Conservation (phyloP, 2,113 vertebrate genomes). For the Aegithalos caudatus region DNA sequence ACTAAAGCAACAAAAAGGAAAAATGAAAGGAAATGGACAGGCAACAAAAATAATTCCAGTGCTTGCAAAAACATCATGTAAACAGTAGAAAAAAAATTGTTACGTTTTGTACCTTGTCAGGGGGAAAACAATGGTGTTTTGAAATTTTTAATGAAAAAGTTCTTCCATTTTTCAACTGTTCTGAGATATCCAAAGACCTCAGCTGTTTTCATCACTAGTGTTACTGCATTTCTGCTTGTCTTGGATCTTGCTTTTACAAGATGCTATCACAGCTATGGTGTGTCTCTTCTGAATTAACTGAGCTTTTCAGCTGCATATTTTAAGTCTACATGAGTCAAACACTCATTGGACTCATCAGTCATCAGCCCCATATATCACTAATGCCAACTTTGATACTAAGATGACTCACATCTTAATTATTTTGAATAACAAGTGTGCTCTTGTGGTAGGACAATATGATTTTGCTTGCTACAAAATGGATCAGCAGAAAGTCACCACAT, state of each 20-base stretch:
- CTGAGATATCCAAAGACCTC: neutral
- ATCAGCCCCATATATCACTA: conserved; percentile 57
- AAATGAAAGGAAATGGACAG: neutral
- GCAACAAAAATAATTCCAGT: neutral
- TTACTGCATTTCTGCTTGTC: conserved; percentile 50
- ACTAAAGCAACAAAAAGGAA: neutral
- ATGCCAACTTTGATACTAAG: conserved; percentile 53
- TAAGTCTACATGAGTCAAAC: conserved; percentile 52
- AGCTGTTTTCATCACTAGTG: conserved; percentile 47
- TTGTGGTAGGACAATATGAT: conserved; percentile 46
- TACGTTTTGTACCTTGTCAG: neutral
- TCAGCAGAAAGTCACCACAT: neutral
- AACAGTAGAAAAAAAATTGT: neutral
- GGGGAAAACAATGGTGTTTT: neutral
- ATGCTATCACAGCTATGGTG: conserved; percentile 33
- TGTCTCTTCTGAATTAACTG: conserved; percentile 62
- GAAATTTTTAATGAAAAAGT: neutral
- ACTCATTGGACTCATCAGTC: conserved; percentile 57
- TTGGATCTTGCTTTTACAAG: conserved; percentile 66
- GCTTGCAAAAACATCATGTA: neutral
- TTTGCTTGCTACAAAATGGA: neutral
- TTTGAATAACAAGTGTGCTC: conserved; percentile 61
- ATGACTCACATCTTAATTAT: conserved; percentile 62
- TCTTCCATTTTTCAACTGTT: conserved; percentile 13
- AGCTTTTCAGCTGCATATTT: conserved; percentile 56